phyloP scores from a whole-genome alignment of 1,140 invertebrate genomes.

The Potamilus streckersoni region DNA sequence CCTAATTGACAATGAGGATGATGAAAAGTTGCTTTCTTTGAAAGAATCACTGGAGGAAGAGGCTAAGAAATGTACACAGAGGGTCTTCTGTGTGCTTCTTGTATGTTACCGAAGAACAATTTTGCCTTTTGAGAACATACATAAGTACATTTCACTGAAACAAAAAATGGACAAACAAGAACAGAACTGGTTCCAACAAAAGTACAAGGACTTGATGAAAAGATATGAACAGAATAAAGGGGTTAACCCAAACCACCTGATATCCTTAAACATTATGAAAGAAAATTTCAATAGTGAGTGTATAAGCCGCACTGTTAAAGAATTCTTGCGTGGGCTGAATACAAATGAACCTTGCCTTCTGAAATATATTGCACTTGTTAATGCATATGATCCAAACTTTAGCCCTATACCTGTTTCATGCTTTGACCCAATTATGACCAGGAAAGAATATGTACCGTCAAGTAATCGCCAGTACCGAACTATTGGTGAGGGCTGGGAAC shows the following conservation, averaged over 20 bases:
- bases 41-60: conserved; percentile 28
- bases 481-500: neutral
- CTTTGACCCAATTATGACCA: conserved; percentile 31
- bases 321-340: too few relatives aligned
- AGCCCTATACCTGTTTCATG: conserved; percentile 25
- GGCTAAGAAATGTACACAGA: conserved; percentile 17
- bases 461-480: neutral
- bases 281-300: too few relatives aligned
- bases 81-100: conserved; percentile 31
- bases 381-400: conserved; percentile 31
- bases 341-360: conserved; percentile 1
- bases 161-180: conserved; percentile 21
- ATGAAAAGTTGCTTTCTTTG: conserved; percentile 31
- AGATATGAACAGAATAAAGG: too few relatives aligned
- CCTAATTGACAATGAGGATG: conserved; percentile 44
- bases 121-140: neutral
- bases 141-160: conserved; percentile 19
- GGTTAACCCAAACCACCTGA: too few relatives aligned
- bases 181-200: too few relatives aligned
- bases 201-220: too few relatives aligned
- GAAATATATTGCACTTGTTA: conserved; percentile 36
- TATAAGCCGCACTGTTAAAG: too few relatives aligned
- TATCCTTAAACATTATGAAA: too few relatives aligned
- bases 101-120: conserved; percentile 19
- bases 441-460: neutral